Percentiles rank a stretch among this genome's conserved stretches.
Conservation (phyloP, 2,113 vertebrate genomes). For the Morone saxatilis region DNA sequence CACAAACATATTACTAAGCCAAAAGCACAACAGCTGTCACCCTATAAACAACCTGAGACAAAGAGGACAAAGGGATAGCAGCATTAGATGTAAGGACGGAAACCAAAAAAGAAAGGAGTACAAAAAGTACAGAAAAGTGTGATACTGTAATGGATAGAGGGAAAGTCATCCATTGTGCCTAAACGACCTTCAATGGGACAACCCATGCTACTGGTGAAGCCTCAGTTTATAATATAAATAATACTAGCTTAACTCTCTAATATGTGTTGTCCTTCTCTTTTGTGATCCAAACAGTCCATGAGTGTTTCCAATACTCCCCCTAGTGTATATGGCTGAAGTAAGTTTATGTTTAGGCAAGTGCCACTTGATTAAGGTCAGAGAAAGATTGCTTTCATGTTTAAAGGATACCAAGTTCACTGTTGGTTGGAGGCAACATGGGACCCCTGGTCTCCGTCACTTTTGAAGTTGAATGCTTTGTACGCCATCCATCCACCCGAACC, state of each 20-base stretch:
- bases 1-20: background rate
- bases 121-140: background rate
- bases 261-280: background rate
- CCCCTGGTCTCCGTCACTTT: background rate
- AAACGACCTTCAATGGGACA: background rate
- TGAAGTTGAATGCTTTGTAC: no score
- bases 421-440: background rate
- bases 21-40: constrained; percentile 23
- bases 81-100: background rate
- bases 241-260: background rate
- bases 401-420: background rate
- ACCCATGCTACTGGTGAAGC: background rate
- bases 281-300: background rate
- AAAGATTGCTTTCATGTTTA: background rate
- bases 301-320: background rate
- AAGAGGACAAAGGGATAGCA: background rate
- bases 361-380: background rate
- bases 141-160: background rate
- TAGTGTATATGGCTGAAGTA: background rate
- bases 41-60: constrained; percentile 5
- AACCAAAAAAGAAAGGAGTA: background rate
- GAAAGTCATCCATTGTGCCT: background rate
- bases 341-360: background rate
- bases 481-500: no score
- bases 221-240: background rate